phyloP scores from a whole-genome alignment of 2,797 vertebrate genomes.

The Mormyrops boulengeri region DNA sequence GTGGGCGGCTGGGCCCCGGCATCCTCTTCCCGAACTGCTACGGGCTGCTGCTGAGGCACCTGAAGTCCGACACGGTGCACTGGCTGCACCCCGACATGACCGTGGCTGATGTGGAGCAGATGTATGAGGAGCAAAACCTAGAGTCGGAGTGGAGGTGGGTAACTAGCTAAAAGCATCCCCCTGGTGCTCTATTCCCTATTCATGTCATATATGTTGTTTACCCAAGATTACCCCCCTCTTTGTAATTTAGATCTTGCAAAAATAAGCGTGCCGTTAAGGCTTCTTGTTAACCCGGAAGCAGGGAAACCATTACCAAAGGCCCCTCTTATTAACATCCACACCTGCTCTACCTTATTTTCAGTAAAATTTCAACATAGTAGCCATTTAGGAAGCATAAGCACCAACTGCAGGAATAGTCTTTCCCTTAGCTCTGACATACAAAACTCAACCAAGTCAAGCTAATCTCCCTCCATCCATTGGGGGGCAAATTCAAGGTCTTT shows the following conservation, averaged over 20 bases:
- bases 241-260: not conserved
- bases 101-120: constrained; percentile 78
- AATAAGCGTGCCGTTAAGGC: not conserved
- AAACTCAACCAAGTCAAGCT: not conserved
- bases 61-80: constrained; percentile 86
- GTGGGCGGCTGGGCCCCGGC: constrained; percentile 83
- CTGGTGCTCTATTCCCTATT: not conserved
- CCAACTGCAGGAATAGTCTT: not conserved
- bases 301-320: not conserved
- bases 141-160: constrained; percentile 90
- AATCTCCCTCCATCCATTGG: not conserved
- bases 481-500: not conserved
- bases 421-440: not conserved
- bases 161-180: not conserved
- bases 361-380: not conserved
- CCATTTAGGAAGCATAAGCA: not conserved
- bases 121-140: constrained; percentile 81
- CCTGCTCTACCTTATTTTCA: not conserved
- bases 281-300: not conserved
- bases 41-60: constrained; percentile 80
- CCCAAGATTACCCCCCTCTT: not conserved
- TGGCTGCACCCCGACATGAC: constrained; percentile 90
- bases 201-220: not conserved
- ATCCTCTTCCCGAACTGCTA: constrained; percentile 72
- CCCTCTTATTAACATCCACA: not conserved